A percentile compares a stretch with the other conserved stretches of the same genome.
Conservation (phyloP, 64 coral and sea anemone genomes). For the Hydrozoanthus tunicans region DNA sequence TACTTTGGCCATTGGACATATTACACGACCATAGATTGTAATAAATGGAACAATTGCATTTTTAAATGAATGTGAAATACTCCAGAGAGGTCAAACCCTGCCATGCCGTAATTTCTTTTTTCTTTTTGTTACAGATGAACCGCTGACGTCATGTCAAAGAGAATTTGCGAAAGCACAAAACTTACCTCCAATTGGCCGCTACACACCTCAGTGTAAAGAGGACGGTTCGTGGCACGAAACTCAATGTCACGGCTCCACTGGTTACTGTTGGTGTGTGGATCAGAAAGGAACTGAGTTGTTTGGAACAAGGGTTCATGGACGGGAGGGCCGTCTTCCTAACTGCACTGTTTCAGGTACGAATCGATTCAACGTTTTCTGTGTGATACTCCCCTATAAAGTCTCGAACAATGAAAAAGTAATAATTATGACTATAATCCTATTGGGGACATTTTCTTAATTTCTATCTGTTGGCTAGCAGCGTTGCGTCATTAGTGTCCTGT, state of each 20-base stretch:
- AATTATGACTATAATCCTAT: too few species aligned
- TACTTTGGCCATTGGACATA: too few species aligned
- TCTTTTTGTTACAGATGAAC: not conserved
- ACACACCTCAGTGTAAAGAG: constrained; percentile 4
- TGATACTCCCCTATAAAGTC: not conserved
- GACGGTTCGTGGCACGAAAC: not conserved
- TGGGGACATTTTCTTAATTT: not conserved
- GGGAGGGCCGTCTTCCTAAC: not conserved
- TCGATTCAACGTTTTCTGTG: not conserved
- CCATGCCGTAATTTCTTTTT: too few species aligned
- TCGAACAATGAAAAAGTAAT: too few species aligned
- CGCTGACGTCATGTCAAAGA: not conserved
- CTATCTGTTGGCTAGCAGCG: not conserved
- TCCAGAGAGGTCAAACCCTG: too few species aligned
- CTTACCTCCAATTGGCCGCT: not conserved
- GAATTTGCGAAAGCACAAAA: not conserved
- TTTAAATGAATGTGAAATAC: too few species aligned
- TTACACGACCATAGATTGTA: too few species aligned
- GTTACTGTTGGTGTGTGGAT: not conserved
- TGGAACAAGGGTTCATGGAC: not conserved
- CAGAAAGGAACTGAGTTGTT: not conserved
- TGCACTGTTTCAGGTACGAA: not conserved
- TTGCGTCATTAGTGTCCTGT: too few species aligned
- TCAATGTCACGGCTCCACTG: not conserved
- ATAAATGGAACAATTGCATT: too few species aligned